Base-by-base conservation (phyloP, 2,113 vertebrate species). In the Sceloporus tristichus region DNA sequence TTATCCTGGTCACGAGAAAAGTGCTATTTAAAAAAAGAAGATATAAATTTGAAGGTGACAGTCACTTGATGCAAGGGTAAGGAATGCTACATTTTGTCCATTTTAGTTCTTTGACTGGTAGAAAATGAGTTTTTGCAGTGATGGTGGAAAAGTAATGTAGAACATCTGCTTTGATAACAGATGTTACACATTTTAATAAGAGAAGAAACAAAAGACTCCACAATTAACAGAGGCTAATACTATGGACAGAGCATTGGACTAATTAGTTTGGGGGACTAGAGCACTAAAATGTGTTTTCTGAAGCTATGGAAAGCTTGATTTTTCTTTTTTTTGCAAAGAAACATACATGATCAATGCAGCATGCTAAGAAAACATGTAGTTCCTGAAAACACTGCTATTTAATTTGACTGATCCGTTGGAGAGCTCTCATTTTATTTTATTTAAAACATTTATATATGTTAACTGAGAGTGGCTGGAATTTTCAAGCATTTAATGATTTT, bases 11-110 rank as follows among this genome's bases (percentile, higher is more conserved):
- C 87, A 88, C 89, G 48, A 91, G 77, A 79, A 84, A 38, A 5
- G 66, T 19, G 16, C 59, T 84, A 70, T 66, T 92, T 11, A 88
- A 71, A 82, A 86, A 78, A 7, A 88, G 5, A 8, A 76, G 27
- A 88, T 5, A 16, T 81, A 90, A 82, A 89, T 84, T 66, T 89
- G 87, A 85, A 92, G 79, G 87, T 48, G 84, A 29, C 82, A 80
- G 85, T 53, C 6, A 40, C 6, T 75, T 87, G 65, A 66, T 48
- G 2, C 68, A n/a, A 91, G 62, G 0, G 48, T 77, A 53, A 82
- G 34, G 89, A 94, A 85, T 2, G 56, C 34, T 89, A 88, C 8
- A 21, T 84, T n/a, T 62, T 62, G 34, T 68, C 74, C 82, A 73
- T 1, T 88, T 83, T 74, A 73, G 82, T 88, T 85, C 16, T 48